Evolutionary conservation across 92 coral and sea anemone species (phyloP).

Genomic region (Epizoanthus fatuus): DNA sequence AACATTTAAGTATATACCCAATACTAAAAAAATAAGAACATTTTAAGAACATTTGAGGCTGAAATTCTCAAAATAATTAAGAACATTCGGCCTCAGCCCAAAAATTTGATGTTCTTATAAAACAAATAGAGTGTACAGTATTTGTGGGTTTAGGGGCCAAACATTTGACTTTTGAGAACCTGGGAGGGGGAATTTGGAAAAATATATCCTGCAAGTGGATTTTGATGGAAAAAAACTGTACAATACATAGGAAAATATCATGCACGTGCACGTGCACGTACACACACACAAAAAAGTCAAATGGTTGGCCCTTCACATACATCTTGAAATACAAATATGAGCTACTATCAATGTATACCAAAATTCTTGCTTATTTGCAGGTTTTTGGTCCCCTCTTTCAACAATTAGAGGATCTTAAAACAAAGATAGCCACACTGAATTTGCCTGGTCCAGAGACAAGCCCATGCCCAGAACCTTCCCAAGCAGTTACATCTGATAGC

Average conservation of each 20-base stretch:
- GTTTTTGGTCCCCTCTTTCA: background rate
- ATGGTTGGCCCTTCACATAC: background rate
- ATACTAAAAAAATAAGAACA: too few species aligned
- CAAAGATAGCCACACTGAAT: background rate
- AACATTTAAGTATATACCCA: too few species aligned
- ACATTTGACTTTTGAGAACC: background rate
- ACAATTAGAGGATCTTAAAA: background rate
- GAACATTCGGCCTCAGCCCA: too few species aligned
- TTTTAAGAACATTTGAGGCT: too few species aligned
- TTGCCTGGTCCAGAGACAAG: constrained; percentile 1
- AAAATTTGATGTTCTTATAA: too few species aligned
- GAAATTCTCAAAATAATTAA: too few species aligned
- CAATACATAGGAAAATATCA: background rate
- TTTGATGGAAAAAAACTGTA: background rate
- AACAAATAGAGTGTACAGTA: too few species aligned
- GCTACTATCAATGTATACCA: background rate
- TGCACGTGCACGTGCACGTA: background rate
- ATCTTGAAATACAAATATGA: background rate
- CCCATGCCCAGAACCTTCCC: background rate
- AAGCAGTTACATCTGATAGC: background rate
- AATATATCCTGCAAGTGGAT: too few species aligned
- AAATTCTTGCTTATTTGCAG: background rate
- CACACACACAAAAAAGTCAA: background rate
- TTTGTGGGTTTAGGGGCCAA: background rate
- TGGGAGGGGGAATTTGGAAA: background rate